A percentile compares a stretch with the other conserved stretches of the same genome.
Evolutionary conservation across 2,113 vertebrate genomes (phyloP).

Genomic region (Chloebia gouldiae): DNA sequence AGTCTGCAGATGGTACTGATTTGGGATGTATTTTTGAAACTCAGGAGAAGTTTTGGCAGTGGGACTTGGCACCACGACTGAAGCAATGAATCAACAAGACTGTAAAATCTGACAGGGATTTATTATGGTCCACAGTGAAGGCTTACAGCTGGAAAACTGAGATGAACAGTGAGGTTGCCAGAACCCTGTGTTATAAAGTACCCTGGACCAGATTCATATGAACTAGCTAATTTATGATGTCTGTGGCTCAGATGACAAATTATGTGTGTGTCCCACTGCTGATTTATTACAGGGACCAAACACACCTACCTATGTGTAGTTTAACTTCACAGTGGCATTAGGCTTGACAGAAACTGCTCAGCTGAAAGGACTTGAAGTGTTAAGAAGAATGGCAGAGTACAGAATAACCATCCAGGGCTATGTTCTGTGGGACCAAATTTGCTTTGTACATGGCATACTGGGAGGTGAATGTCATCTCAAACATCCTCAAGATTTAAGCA

Average conservation of each 20-base stretch:
- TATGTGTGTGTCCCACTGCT: background rate
- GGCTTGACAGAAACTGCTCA: background rate
- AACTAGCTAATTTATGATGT: slow-evolving; percentile 45
- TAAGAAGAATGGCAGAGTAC: background rate
- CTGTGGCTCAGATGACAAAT: slow-evolving; percentile 26
- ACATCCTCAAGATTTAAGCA: slow-evolving; percentile 2
- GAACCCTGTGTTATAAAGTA: slow-evolving; percentile 1
- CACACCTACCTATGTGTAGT: slow-evolving; percentile 12
- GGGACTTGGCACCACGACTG: background rate
- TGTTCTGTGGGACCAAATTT: background rate
- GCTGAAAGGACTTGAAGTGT: background rate
- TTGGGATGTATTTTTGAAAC: background rate
- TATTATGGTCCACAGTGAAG: slow-evolving; percentile 26
- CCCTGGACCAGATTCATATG: background rate
- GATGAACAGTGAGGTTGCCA: background rate
- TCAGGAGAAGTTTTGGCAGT: background rate
- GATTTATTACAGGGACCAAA: slow-evolving; percentile 25
- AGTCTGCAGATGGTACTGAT: background rate
- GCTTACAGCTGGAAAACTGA: slow-evolving; percentile 41
- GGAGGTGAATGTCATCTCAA: slow-evolving; percentile 25
- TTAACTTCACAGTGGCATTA: slow-evolving; percentile 21
- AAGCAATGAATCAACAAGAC: slow-evolving; percentile 1
- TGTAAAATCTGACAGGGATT: slow-evolving; percentile 43
- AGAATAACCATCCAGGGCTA: background rate
- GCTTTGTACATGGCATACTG: background rate